Evolutionary conservation across 1,140 invertebrate genomes (phyloP), one percentile per base, ranked within the genome.

Genomic region (Argopecten irradians): DNA sequence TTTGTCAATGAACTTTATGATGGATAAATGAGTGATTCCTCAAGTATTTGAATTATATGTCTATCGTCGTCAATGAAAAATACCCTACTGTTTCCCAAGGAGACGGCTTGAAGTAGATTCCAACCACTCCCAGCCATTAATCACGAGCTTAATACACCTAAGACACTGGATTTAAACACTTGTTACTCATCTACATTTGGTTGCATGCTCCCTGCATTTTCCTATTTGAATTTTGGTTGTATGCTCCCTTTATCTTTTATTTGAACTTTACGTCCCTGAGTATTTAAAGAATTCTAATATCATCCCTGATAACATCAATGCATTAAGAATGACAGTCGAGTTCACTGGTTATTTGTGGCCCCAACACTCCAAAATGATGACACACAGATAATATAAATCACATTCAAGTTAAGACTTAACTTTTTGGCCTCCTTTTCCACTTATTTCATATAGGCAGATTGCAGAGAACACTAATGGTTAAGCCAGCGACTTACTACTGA

Each of bases 371-470:
- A 28, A 28, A 71, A n/a, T 28, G 55, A 71, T 71, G 55, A 71
- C 55, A 71, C 16, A 71, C 22, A 8, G 55, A 71, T 71, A 71
- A 71, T 28, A 11, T 16, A 71, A 71, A 71, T 71, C 55, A 28
- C 55, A 71, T 28, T 71, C 16, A 71, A 71, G 55, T 28, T 28
- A 28, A 5, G 28, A 28, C 7, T 71, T 28, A 71, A 5, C 28
- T 71, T 71, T 71, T 71, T 28, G 55, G 55, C 55, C 55, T 71
- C 55, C 22, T 71, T 71, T n/a, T 71, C 55, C 55, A 71, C 55
- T 71, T 28, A 71, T 28, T 28, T 71, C 1, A 71, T n/a, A 71
- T 28, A n/a, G n/a, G n/a, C n/a, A n/a, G n/a, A n/a, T n/a, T n/a
- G 2, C 55, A 71, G 55, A n/a, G 55, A 28, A n/a, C 55, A 71